Conservation (phyloP, 2,113 vertebrate species). For the Planiliza haematocheilus region DNA sequence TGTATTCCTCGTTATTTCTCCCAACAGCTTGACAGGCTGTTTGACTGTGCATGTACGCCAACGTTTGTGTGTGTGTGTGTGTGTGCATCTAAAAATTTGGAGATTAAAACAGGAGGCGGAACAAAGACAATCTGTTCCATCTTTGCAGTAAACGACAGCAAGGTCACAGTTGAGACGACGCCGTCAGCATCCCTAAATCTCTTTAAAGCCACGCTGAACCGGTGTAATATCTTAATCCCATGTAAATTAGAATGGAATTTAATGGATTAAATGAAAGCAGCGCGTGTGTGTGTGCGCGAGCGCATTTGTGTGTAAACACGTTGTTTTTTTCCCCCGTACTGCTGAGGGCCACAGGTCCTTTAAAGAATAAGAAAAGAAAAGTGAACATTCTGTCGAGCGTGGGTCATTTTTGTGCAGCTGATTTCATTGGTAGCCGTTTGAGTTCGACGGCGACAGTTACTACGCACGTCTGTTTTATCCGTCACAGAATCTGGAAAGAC, state of each 20-base stretch:
- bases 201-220: constrained; percentile 20
- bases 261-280: constrained; percentile 27
- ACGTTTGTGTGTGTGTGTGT: not conserved
- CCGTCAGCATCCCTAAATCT: constrained; percentile 13
- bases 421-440: not conserved
- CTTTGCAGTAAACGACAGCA: constrained; percentile 1
- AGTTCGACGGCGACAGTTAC: not conserved
- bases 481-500: not conserved
- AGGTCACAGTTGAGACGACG: constrained; percentile 18
- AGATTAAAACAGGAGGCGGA: constrained; percentile 23
- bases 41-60: not conserved
- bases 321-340: not conserved
- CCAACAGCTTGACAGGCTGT: constrained; percentile 2
- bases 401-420: not conserved
- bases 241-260: constrained; percentile 42
- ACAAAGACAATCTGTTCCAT: constrained; percentile 49
- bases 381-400: not conserved
- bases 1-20: not conserved
- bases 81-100: not conserved
- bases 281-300: not conserved
- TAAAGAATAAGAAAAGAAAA: not conserved
- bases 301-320: constrained; percentile 1
- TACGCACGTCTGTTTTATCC: not conserved
- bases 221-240: constrained; percentile 47
- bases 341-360: not conserved